These are phyloP conservation scores for Drosophila parvula DNA, from an alignment of 1,140 invertebrate species.

Conservation along the genomic window DNA sequence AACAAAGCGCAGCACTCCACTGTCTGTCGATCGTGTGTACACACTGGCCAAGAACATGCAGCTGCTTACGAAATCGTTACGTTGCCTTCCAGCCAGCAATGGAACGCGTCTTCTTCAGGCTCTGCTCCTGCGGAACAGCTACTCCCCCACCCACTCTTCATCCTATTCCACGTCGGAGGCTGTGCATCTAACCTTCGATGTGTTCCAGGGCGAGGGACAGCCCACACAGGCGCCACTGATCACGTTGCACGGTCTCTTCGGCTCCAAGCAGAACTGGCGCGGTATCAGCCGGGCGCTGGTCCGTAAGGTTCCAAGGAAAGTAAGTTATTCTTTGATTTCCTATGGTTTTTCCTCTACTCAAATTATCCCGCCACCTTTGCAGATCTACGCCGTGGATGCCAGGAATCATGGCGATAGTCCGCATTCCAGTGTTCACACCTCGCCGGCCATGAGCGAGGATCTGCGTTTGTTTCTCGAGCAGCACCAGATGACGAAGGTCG, in stretches of 20 bases:
- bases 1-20: neutral
- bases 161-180: constrained; percentile 19
- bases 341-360: neutral
- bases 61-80: constrained; percentile 38
- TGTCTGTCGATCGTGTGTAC: constrained; percentile 17
- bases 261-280: constrained; percentile 94
- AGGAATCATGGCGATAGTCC: constrained; percentile 97
- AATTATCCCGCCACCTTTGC: neutral
- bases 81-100: constrained; percentile 11
- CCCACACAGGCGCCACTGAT: constrained; percentile 87
- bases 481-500: constrained; percentile 86
- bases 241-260: constrained; percentile 94
- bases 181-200: constrained; percentile 45
- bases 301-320: constrained; percentile 86
- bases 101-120: neutral
- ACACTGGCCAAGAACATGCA: constrained; percentile 32
- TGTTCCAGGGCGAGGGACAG: constrained; percentile 24
- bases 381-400: constrained; percentile 91
- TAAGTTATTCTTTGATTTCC: constrained; percentile 63
- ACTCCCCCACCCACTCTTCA: neutral
- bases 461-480: constrained; percentile 85
- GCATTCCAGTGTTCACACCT: constrained; percentile 89
- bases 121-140: neutral
- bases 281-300: constrained; percentile 90
- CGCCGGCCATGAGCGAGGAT: constrained; percentile 90